phyloP scores from a whole-genome alignment of 2,888 invertebrate species.

The Eupeodes luniger region DNA sequence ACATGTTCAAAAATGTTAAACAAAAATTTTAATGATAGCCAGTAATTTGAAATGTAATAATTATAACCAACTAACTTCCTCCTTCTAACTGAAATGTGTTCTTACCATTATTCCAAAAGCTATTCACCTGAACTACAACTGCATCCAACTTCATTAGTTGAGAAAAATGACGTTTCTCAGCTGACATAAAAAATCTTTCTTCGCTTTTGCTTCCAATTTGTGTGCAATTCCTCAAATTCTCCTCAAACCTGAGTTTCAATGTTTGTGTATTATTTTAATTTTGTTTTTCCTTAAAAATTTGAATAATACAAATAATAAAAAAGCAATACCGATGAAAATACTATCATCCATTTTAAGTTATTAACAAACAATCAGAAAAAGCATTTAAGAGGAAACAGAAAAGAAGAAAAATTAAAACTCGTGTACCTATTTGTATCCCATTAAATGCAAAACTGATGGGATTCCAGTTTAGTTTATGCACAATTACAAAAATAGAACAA shows the following conservation, averaged over 20 bases:
- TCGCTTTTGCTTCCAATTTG: no score
- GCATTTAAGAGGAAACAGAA: neutral
- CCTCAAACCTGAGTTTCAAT: neutral
- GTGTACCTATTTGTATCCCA: neutral
- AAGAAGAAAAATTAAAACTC: no score
- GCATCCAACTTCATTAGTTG: neutral
- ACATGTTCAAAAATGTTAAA: no score
- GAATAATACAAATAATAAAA: neutral
- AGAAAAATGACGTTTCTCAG: slow-evolving; percentile 17
- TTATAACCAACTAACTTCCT: no score
- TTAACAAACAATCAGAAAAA: neutral
- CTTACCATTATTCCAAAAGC: neutral
- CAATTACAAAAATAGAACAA: slow-evolving; percentile 22
- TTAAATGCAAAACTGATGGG: neutral
- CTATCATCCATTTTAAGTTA: neutral
- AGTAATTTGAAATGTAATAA: no score
- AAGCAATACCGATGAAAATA: neutral
- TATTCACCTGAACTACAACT: neutral
- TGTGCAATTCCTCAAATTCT: neutral
- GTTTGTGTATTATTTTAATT: slow-evolving; percentile 12
- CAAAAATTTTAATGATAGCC: no score
- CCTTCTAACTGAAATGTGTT: neutral
- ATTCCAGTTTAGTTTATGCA: neutral
- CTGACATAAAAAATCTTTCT: neutral
- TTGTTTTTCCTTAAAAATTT: neutral